A percentile compares a stretch with the other conserved stretches of the same genome.
These are phyloP conservation scores for Channallabes apus DNA, from an alignment of 2,797 vertebrate species.

Conservation along the genomic window DNA sequence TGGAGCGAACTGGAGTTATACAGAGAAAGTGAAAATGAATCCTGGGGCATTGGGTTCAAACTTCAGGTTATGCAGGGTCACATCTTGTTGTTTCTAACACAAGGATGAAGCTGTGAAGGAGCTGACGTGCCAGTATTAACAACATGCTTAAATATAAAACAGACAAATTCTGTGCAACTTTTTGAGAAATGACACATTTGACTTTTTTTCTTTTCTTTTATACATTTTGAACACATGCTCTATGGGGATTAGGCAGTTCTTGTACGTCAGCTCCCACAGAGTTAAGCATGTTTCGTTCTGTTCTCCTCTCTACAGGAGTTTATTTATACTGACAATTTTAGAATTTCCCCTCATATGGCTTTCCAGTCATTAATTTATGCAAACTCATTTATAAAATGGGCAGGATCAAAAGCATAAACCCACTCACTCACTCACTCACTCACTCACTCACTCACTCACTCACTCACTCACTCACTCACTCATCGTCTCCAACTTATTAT, in stretches of 20 bases:
- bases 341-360: not conserved
- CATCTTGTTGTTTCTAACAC: not conserved
- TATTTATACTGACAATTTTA: constrained; percentile 9
- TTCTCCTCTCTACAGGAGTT: constrained; percentile 24
- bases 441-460: too few species aligned
- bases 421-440: too few species aligned
- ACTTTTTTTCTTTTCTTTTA: not conserved
- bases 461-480: too few species aligned
- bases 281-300: not conserved
- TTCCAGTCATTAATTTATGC: constrained; percentile 7
- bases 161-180: not conserved
- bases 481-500: not conserved
- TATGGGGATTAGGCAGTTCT: not conserved
- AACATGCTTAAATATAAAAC: not conserved
- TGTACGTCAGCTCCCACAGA: not conserved
- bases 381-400: not conserved
- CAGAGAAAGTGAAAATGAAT: not conserved
- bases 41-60: not conserved
- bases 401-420: not conserved
- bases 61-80: not conserved
- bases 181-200: not conserved
- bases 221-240: not conserved
- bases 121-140: not conserved
- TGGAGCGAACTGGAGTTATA: not conserved
- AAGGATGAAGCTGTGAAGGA: not conserved